Percentiles rank a stretch among this genome's conserved stretches.
phyloP scores from a whole-genome alignment of 1,140 invertebrate species.

The Goniozus legneri region DNA sequence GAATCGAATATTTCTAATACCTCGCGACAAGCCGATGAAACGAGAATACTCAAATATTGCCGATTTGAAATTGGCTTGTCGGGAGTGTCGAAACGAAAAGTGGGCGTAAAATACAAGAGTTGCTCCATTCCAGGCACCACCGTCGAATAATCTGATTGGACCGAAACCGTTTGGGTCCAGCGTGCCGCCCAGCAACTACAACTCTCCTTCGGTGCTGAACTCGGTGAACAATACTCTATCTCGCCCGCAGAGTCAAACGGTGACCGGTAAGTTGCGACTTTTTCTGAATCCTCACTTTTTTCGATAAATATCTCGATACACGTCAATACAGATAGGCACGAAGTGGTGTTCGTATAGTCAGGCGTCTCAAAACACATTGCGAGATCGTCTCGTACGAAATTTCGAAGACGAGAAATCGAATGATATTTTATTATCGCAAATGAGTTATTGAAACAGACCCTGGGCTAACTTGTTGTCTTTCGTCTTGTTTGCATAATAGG shows the following conservation, averaged over 20 bases:
- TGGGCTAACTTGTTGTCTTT: slow-evolving; percentile 34
- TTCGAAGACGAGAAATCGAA: too few species aligned
- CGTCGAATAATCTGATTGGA: slow-evolving; percentile 46
- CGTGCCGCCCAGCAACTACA: slow-evolving; percentile 33
- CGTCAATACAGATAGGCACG: slow-evolving; percentile 13
- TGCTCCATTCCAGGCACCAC: slow-evolving; percentile 30
- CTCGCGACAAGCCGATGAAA: slow-evolving; percentile 11
- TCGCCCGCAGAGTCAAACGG: slow-evolving; percentile 46
- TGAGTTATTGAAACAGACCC: too few species aligned
- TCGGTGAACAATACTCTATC: slow-evolving; percentile 48
- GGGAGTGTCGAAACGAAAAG: too few species aligned
- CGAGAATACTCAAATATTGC: too few species aligned
- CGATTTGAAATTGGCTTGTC: too few species aligned
- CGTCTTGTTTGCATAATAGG: slow-evolving; percentile 47
- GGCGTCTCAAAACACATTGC: too few species aligned
- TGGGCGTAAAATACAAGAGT: too few species aligned
- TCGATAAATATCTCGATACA: slow-evolving; percentile 14
- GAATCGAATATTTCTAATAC: slow-evolving; percentile 5
- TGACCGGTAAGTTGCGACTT: slow-evolving; percentile 43
- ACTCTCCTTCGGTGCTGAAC: slow-evolving; percentile 39
- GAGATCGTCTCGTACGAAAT: too few species aligned
- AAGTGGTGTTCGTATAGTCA: not conserved
- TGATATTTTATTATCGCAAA: too few species aligned
- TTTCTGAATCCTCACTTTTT: slow-evolving; percentile 5
- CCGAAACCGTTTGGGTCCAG: slow-evolving; percentile 62